Conservation (phyloP, 2,888 invertebrate species). For the Athalia rosae region DNA sequence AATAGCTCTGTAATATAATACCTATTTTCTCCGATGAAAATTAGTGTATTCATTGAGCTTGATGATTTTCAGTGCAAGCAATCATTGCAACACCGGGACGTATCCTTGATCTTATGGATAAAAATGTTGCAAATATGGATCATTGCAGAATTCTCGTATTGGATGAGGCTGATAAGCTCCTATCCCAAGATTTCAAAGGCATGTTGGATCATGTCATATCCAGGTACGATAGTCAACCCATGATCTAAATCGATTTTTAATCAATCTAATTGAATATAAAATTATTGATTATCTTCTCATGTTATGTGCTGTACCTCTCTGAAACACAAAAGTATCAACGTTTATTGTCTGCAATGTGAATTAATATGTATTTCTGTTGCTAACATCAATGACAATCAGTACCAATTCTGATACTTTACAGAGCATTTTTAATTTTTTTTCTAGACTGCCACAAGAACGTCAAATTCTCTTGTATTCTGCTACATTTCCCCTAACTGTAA, state of each 20-base stretch:
- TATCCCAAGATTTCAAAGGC: conserved; percentile 99
- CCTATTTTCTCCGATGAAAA: too few species aligned
- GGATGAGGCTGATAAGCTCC: conserved; percentile 99
- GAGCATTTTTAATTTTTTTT: conserved; percentile 52
- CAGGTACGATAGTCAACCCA: conserved; percentile 68
- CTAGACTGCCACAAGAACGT: conserved; percentile 92
- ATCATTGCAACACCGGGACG: conserved; percentile 99
- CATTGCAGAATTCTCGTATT: conserved; percentile 97
- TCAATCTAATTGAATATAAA: background rate
- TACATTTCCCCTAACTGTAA: conserved; percentile 98
- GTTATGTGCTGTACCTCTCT: background rate
- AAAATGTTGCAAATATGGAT: conserved; percentile 94
- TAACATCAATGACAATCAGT: background rate
- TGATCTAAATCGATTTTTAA: background rate
- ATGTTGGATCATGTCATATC: conserved; percentile 98
- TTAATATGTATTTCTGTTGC: background rate
- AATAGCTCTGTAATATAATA: conserved; percentile 21
- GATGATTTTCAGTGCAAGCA: conserved; percentile 86
- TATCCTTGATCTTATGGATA: conserved; percentile 99
- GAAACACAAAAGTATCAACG: background rate
- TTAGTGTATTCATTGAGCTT: conserved; percentile 10
- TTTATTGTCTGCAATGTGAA: background rate
- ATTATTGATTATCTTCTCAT: background rate
- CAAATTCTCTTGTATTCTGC: conserved; percentile 99
- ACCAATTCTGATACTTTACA: background rate